Percentiles rank a stretch among this genome's conserved stretches.
Evolutionary conservation across 2,113 vertebrate genomes (phyloP).

Genomic region (Nesoenas mayeri): DNA sequence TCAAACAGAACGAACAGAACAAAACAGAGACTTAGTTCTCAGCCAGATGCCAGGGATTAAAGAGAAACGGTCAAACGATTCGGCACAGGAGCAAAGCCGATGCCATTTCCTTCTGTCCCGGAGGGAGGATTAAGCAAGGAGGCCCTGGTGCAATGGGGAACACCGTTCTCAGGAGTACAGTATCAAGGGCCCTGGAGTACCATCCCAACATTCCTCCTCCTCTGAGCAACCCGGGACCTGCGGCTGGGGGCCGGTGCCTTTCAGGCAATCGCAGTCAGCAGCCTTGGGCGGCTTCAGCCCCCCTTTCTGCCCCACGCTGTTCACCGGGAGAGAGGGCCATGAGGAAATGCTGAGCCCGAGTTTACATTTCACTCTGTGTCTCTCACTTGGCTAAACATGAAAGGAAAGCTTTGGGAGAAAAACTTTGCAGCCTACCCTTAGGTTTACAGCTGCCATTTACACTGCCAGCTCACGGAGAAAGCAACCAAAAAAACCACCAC

Average conservation of each 20-base stretch:
- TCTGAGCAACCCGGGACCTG: neutral
- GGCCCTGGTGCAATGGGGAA: neutral
- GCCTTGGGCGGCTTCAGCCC: neutral
- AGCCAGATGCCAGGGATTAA: conserved; percentile 25
- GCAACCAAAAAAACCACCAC: neutral
- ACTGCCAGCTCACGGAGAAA: conserved; percentile 27
- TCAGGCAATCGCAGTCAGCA: rapidly evolving
- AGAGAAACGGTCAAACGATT: neutral
- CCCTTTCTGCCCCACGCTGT: neutral
- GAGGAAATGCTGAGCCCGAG: neutral
- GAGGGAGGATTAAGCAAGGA: neutral
- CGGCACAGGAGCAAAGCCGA: conserved; percentile 9
- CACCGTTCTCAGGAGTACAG: neutral
- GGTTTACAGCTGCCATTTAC: conserved; percentile 64
- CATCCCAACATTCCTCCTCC: conserved; percentile 13
- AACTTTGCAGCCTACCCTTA: conserved; percentile 45
- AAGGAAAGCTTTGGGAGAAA: conserved; percentile 66
- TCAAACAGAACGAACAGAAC: conserved; percentile 55
- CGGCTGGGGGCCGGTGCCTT: neutral
- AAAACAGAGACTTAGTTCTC: conserved; percentile 18
- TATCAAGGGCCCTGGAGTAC: neutral
- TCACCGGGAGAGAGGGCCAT: conserved; percentile 3
- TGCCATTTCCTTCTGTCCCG: conserved; percentile 10
- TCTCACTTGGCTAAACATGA: conserved; percentile 79
- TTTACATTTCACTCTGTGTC: conserved; percentile 68